phyloP scores from a whole-genome alignment of 2,113 vertebrate genomes.

The Alces alces region DNA sequence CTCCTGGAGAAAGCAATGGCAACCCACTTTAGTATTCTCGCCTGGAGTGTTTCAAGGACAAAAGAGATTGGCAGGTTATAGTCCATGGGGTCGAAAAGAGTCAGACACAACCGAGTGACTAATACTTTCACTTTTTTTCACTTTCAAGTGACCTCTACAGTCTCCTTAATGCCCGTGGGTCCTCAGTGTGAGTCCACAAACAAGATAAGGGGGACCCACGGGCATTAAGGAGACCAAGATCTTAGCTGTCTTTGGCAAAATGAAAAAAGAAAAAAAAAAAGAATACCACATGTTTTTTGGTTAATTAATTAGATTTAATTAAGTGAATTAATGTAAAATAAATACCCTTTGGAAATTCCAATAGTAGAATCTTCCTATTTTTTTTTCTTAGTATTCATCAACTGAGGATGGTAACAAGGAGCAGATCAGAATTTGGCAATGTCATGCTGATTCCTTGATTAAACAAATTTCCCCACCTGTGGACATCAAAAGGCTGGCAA shows the following conservation, averaged over 20 bases:
- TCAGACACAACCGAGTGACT: neutral
- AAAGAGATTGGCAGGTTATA: neutral
- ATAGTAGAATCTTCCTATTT: neutral
- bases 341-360: neutral
- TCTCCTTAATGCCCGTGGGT: accelerated
- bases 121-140: neutral
- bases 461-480: neutral
- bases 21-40: neutral
- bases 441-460: neutral
- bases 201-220: neutral
- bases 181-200: neutral
- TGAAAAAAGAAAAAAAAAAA: neutral
- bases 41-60: neutral
- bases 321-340: neutral
- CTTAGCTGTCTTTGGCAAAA: neutral
- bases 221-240: neutral
- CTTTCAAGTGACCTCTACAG: neutral
- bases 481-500: neutral
- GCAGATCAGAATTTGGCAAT: neutral
- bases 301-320: neutral
- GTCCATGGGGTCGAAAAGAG: neutral
- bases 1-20: neutral
- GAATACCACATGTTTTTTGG: neutral
- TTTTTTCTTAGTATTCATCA: neutral
- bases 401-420: neutral